phyloP scores from a whole-genome alignment of 2,888 invertebrate species.

The Shargacucullia verbasci region DNA sequence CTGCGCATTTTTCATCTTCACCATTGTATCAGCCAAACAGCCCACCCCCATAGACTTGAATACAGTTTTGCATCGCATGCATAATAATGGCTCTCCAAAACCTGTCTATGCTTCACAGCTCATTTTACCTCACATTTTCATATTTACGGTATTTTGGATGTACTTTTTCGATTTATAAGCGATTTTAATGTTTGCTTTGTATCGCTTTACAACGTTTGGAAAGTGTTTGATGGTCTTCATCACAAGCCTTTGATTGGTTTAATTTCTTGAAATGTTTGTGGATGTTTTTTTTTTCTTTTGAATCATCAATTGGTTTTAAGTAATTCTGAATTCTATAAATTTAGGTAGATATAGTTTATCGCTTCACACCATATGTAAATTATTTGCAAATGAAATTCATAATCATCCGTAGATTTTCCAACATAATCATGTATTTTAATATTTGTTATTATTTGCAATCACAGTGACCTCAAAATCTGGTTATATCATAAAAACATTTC shows the following conservation, averaged over 20 bases:
- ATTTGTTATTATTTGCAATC: no score
- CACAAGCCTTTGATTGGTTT: slow-evolving; percentile 5
- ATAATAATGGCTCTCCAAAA: neutral
- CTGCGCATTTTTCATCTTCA: slow-evolving; percentile 43
- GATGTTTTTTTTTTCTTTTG: neutral
- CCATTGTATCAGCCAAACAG: slow-evolving; percentile 18
- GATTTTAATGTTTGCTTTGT: slow-evolving; percentile 13
- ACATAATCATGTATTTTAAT: no score
- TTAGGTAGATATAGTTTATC: no score
- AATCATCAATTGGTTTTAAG: neutral
- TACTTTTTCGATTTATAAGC: neutral
- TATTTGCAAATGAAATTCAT: no score
- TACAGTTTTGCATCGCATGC: slow-evolving; percentile 30
- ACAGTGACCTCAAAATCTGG: no score
- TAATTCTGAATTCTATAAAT: no score
- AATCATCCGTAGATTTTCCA: no score
- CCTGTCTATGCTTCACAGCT: slow-evolving; percentile 6
- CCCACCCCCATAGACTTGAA: no score
- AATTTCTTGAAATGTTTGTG: neutral
- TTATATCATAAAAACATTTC: slow-evolving; percentile 10
- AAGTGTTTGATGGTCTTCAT: neutral
- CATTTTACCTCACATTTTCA: slow-evolving; percentile 14
- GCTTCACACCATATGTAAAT: no score
- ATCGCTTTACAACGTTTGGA: slow-evolving; percentile 3
- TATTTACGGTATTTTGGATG: slow-evolving; percentile 17